phyloP scores from a whole-genome alignment of 1,140 invertebrate genomes.

The Nautilus pompilius region DNA sequence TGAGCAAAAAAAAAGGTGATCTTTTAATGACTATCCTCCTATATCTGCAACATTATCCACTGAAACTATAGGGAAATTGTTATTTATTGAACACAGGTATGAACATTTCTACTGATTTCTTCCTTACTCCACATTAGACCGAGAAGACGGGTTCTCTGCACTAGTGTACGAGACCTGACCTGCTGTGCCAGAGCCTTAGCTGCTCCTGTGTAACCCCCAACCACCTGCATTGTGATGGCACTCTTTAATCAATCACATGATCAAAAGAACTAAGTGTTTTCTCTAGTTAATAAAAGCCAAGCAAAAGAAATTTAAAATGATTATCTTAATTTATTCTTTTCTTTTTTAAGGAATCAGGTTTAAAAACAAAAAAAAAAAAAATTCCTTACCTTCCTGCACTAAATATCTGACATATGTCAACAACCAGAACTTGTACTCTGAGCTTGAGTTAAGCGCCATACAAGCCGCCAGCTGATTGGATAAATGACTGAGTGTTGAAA shows the following conservation, averaged over 20 bases:
- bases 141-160: too few relatives aligned
- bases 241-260: background rate
- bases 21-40: too few relatives aligned
- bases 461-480: slow-evolving; percentile 73
- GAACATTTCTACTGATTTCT: too few relatives aligned
- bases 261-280: background rate
- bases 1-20: too few relatives aligned
- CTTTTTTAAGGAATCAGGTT: slow-evolving; percentile 59
- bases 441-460: slow-evolving; percentile 65
- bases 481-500: slow-evolving; percentile 68
- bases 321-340: slow-evolving; percentile 48
- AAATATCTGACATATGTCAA: slow-evolving; percentile 71
- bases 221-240: background rate
- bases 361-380: slow-evolving; percentile 1
- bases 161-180: too few relatives aligned
- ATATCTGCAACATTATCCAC: too few relatives aligned
- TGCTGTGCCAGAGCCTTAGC: too few relatives aligned
- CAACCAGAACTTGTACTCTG: slow-evolving; percentile 79
- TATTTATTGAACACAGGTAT: too few relatives aligned
- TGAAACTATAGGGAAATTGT: too few relatives aligned
- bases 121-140: too few relatives aligned
- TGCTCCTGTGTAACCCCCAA: background rate
- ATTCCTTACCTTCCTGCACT: slow-evolving; percentile 68
- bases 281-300: background rate
- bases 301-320: background rate